Base-by-base conservation (phyloP, 2,797 vertebrate genomes). In the Mormyrus hasselquistii region DNA sequence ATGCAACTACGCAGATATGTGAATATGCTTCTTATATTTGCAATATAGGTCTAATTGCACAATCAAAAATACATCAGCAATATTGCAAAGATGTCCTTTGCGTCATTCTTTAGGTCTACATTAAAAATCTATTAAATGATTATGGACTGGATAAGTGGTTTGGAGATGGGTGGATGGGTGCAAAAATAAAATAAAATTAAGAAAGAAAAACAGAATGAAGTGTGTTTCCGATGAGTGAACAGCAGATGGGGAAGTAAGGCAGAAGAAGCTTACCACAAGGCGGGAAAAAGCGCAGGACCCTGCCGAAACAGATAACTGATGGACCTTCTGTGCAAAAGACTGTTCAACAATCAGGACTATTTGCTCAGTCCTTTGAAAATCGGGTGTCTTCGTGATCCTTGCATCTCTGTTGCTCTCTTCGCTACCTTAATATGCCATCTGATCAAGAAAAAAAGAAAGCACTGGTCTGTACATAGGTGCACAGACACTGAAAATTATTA, bases 231-330 rank as follows among this genome's bases (percentile, higher is more conserved):
- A 55, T 73, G 89, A 87, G 86, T 89, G 86, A 65, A 90, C 87
- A 73, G 90, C 91, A 92, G 91, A 91, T 93, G 91, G 88, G 87
- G 41, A 87, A 92, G 44, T 73, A 90, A 76, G 52, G 44, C 83
- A 90, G 89, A 90, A 57, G 83, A 88, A 89, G 87, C 44, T 89
- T 10, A 34, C 62, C n/a, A 29, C 62, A 44, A 29, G 29, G 47
- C 16, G 50, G 16, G 50, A 86, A 88, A 88, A 88, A 83, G 87
- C 73, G n/a, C 41, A 86, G 65, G 88, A 89, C 88, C 88, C 49
- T 88, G 90, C 53, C 62, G 82, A 88, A 79, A 53, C 86, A 19
- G 69, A 53, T 38, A 65, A 41, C 84, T 89, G 88, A 88, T 86
- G 49, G 88, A 86, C 79, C 38, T 90, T 90, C 22, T 79, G 62